phyloP scores from a whole-genome alignment of 37 sponge, comb jelly and placozoan genomes.

The Aplysina aerophoba region DNA sequence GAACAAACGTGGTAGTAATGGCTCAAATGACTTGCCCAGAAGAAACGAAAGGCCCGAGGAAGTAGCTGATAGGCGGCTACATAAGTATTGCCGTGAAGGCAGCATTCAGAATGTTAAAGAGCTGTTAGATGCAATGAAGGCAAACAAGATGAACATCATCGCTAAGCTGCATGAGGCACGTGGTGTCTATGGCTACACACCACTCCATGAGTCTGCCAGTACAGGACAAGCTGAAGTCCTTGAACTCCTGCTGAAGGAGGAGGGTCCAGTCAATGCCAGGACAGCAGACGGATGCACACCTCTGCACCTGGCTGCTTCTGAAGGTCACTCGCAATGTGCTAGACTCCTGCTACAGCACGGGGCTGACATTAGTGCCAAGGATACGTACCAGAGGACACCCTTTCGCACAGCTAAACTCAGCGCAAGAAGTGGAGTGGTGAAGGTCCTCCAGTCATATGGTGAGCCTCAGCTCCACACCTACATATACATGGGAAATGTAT shows the following conservation, averaged over 20 bases:
- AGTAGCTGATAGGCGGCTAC: conserved; percentile 18
- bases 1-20: no score
- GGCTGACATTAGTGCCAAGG: not conserved
- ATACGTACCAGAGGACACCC: not conserved
- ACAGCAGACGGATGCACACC: conserved; percentile 9
- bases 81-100: conserved; percentile 70
- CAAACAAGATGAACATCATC: not conserved
- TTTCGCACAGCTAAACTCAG: not conserved
- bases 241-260: not conserved
- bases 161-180: not conserved
- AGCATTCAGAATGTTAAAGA: conserved; percentile 48
- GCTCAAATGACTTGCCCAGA: no score
- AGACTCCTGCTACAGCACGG: not conserved
- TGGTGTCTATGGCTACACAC: not conserved
- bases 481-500: no score
- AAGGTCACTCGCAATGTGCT: not conserved
- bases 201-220: not conserved
- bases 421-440: not conserved
- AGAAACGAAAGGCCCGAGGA: no score
- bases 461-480: no score
- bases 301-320: not conserved
- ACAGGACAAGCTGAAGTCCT: not conserved
- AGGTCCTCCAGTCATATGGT: not conserved
- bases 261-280: not conserved
- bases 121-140: conserved; percentile 43